A percentile compares a stretch with the other conserved stretches of the same genome.
phyloP scores from a whole-genome alignment of 2,113 vertebrate genomes.

The Tachysurus vachellii region DNA sequence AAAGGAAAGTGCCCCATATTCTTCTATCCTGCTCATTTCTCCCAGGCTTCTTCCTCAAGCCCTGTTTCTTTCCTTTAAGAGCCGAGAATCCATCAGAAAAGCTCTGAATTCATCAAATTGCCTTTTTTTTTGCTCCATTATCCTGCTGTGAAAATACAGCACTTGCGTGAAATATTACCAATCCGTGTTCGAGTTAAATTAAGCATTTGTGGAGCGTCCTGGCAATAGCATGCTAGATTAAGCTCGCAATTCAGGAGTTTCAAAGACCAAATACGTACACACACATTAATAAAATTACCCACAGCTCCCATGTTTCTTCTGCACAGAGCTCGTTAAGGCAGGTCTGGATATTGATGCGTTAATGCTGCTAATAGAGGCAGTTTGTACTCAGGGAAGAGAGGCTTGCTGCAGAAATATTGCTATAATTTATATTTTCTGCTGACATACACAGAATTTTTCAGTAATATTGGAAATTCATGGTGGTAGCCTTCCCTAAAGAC shows the following conservation, averaged over 20 bases:
- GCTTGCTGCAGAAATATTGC: not conserved
- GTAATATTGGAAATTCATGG: not conserved
- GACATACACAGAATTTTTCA: not conserved
- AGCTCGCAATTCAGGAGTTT: conserved; percentile 22
- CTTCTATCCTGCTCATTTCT: conserved; percentile 10
- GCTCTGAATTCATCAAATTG: conserved; percentile 19
- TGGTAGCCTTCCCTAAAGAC: not conserved
- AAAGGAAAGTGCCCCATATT: conserved; percentile 28
- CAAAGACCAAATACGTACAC: conserved; percentile 2
- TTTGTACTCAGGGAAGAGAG: conserved; percentile 5
- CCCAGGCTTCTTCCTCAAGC: not conserved
- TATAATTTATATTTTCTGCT: conserved; percentile 13
- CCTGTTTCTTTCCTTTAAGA: not conserved
- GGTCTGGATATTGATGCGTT: conserved; percentile 21
- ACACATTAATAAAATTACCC: conserved; percentile 7
- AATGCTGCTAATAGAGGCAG: conserved; percentile 24
- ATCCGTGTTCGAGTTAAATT: conserved; percentile 14
- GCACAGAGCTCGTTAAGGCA: conserved; percentile 25
- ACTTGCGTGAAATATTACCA: conserved; percentile 29
- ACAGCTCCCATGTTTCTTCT: conserved; percentile 14
- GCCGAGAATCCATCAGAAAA: conserved; percentile 22
- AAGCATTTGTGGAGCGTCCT: conserved; percentile 21
- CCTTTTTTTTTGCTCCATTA: conserved; percentile 8
- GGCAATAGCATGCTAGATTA: conserved; percentile 20
- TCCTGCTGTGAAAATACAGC: conserved; percentile 14